Evolutionary conservation across 2,113 vertebrate genomes (phyloP).

Genomic region (Peromyscus polionotus): DNA sequence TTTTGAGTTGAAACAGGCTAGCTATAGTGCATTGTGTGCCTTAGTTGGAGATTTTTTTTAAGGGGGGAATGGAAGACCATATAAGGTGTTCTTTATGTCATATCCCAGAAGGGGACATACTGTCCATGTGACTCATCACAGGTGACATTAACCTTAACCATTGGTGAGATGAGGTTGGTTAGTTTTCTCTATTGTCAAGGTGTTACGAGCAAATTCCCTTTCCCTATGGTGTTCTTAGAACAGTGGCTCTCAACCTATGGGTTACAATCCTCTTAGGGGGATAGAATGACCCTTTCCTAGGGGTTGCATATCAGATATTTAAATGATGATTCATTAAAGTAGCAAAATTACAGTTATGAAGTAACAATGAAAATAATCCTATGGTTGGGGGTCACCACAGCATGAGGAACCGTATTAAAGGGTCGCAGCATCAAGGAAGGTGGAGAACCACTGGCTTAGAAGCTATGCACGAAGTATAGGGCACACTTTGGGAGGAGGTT

Average conservation of each 20-base stretch:
- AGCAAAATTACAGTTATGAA: not conserved
- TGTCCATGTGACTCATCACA: accelerated
- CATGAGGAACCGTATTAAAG: not conserved
- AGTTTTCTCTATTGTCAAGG: not conserved
- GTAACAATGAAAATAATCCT: not conserved
- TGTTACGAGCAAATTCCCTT: not conserved
- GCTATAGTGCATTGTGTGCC: not conserved
- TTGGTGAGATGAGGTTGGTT: accelerated
- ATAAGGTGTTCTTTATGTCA: not conserved
- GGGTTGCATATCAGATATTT: not conserved
- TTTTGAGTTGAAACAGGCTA: not conserved
- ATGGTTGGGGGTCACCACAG: not conserved
- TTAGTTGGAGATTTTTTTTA: too few species aligned
- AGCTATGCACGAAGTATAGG: accelerated
- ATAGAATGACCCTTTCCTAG: not conserved
- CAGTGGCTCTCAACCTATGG: not conserved
- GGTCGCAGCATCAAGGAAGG: not conserved
- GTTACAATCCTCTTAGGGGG: too few species aligned
- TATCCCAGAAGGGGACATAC: not conserved
- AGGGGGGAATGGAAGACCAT: not conserved
- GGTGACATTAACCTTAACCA: accelerated
- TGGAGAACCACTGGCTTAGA: not conserved
- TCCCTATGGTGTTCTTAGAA: not conserved
- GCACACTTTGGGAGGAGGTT: not conserved
- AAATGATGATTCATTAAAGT: not conserved